phyloP scores from a whole-genome alignment of 2,888 invertebrate genomes.

The Apodemia hepburni region DNA sequence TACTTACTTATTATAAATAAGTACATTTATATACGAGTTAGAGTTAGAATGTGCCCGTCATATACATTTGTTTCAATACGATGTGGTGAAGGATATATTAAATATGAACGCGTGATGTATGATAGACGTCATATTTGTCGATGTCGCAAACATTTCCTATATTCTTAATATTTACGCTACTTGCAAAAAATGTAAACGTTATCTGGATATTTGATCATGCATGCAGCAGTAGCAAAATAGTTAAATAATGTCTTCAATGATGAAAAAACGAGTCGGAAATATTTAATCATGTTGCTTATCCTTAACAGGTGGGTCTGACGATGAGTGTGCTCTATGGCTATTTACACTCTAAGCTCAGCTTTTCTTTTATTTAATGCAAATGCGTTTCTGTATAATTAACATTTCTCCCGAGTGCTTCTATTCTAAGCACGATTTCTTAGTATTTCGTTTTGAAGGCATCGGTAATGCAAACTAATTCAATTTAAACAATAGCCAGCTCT shows the following conservation, averaged over 20 bases:
- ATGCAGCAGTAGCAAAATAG: too few relatives aligned
- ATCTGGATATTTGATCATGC: too few relatives aligned
- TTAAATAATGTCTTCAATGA: too few relatives aligned
- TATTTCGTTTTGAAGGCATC: slow-evolving; percentile 20
- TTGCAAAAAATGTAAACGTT: too few relatives aligned
- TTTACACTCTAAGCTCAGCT: slow-evolving; percentile 12
- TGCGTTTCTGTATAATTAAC: slow-evolving; percentile 46
- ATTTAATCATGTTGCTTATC: not conserved
- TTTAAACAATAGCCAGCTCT: slow-evolving; percentile 9
- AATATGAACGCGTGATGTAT: too few relatives aligned
- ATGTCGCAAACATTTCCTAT: too few relatives aligned
- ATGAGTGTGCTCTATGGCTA: not conserved
- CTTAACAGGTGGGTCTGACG: not conserved
- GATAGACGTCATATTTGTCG: too few relatives aligned
- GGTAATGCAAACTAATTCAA: slow-evolving; percentile 13
- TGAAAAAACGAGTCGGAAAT: not conserved
- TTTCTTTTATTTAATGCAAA: slow-evolving; percentile 54
- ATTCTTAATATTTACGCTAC: too few relatives aligned
- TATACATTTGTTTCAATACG: too few relatives aligned
- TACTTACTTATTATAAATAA: not conserved
- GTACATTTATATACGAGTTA: too few relatives aligned
- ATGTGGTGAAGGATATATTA: too few relatives aligned
- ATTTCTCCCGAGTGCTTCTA: slow-evolving; percentile 39
- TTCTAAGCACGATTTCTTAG: slow-evolving; percentile 18
- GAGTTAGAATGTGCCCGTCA: too few relatives aligned